Evolutionary conservation across 2,113 vertebrate species (phyloP).

Genomic region (Craseonycteris thonglongyai): DNA sequence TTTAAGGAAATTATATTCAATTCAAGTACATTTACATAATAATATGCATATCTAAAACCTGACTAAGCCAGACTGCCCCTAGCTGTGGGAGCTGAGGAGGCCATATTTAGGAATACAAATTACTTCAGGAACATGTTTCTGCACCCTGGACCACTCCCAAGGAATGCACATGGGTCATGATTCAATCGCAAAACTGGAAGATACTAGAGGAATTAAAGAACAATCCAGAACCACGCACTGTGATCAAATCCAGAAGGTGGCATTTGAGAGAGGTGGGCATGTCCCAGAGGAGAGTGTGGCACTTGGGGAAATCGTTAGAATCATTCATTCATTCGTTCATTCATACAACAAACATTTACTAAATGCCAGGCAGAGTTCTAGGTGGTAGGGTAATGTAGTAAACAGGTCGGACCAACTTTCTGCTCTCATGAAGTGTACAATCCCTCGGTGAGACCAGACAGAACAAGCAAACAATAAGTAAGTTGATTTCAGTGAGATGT

Average conservation of each 20-base stretch:
- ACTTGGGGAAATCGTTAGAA: background rate
- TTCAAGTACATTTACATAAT: slow-evolving; percentile 68
- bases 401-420: background rate
- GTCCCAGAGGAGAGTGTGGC: background rate
- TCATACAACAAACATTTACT: background rate
- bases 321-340: no score
- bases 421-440: background rate
- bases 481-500: background rate
- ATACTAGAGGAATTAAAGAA: slow-evolving; percentile 9
- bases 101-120: slow-evolving; percentile 71
- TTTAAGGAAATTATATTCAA: slow-evolving; percentile 67
- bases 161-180: slow-evolving; percentile 16
- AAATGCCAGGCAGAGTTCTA: background rate
- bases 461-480: background rate
- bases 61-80: slow-evolving; percentile 57
- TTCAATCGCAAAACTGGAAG: slow-evolving; percentile 38
- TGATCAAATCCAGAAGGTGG: background rate
- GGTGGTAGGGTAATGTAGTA: no score
- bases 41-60: slow-evolving; percentile 70
- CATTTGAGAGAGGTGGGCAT: background rate
- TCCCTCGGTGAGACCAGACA: background rate
- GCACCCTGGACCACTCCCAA: slow-evolving; percentile 43
- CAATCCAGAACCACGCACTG: background rate
- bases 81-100: slow-evolving; percentile 62
- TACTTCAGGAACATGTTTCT: slow-evolving; percentile 45